phyloP scores from a whole-genome alignment of 1,140 invertebrate genomes.

The Liolophura sinensis region DNA sequence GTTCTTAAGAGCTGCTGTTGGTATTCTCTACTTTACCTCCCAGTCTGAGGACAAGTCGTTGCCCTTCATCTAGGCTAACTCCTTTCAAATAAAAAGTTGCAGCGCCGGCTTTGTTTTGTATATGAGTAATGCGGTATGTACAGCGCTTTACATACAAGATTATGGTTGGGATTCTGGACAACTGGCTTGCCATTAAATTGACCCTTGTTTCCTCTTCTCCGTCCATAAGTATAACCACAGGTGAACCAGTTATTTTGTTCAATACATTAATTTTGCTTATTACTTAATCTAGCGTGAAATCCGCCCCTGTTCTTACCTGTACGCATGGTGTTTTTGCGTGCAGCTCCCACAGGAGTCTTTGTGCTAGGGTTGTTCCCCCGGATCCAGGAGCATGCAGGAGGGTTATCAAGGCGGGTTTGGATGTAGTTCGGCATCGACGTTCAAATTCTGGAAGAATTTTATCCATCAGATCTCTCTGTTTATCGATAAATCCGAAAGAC shows the following conservation, averaged over 20 bases:
- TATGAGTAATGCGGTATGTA: constrained; percentile 17
- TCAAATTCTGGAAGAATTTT: constrained; percentile 17
- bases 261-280: constrained; percentile 17
- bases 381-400: constrained; percentile 25
- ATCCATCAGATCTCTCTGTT: constrained; percentile 19
- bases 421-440: constrained; percentile 10
- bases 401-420: constrained; percentile 12
- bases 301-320: constrained; percentile 13
- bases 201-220: constrained; percentile 31
- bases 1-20: constrained; percentile 4
- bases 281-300: constrained; percentile 11
- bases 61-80: constrained; percentile 17
- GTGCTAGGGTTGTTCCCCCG: constrained; percentile 26
- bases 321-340: constrained; percentile 17
- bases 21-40: constrained; percentile 13
- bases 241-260: constrained; percentile 16
- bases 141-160: constrained; percentile 24
- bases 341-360: constrained; percentile 26
- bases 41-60: constrained; percentile 14
- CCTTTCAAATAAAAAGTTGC: constrained; percentile 18
- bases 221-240: constrained; percentile 27
- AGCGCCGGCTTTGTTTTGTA: neutral
- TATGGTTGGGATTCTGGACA: constrained; percentile 16
- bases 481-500: constrained; percentile 17
- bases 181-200: constrained; percentile 9